Conservation (phyloP, 1,140 invertebrate species). For the Drosophila quadrilineata region DNA sequence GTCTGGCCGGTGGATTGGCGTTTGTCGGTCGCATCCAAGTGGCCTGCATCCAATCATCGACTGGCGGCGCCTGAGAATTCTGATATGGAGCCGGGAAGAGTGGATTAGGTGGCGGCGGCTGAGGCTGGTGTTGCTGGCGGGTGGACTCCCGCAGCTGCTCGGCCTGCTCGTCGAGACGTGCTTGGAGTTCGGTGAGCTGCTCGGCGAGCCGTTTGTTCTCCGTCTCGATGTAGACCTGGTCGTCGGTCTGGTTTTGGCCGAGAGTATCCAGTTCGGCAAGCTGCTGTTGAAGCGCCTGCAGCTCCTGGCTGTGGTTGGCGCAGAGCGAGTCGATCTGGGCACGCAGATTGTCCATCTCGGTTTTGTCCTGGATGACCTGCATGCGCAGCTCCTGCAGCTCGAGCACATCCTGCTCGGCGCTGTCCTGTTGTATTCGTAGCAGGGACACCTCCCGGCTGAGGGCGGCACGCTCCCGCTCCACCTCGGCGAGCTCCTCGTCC, state of each 20-base stretch:
- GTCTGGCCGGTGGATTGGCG: too few relatives aligned
- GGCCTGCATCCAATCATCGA: constrained; percentile 22
- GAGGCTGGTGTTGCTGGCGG: constrained; percentile 30
- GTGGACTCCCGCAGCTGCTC: constrained; percentile 20
- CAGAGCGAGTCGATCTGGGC: constrained; percentile 67
- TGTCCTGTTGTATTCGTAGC: constrained; percentile 75
- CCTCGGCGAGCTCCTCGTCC: constrained; percentile 73
- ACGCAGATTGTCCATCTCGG: constrained; percentile 76
- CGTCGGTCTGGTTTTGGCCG: constrained; percentile 78
- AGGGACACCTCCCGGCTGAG: constrained; percentile 65
- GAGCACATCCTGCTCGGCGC: constrained; percentile 68
- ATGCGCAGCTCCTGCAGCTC: constrained; percentile 77
- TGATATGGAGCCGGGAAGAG: background rate
- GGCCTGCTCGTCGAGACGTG: constrained; percentile 63
- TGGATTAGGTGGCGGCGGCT: constrained; percentile 3
- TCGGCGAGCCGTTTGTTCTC: constrained; percentile 76
- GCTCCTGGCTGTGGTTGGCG: constrained; percentile 68
- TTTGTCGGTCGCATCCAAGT: too few relatives aligned
- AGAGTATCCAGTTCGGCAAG: constrained; percentile 72
- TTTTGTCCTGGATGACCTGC: constrained; percentile 76
- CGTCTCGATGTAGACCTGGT: constrained; percentile 76
- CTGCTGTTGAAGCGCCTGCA: constrained; percentile 65
- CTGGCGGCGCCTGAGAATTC: background rate
- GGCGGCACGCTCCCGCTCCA: constrained; percentile 55
- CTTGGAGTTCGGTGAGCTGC: constrained; percentile 67